Evolutionary conservation across 2,113 vertebrate genomes (phyloP).

Genomic region (Elanus axillaris): DNA sequence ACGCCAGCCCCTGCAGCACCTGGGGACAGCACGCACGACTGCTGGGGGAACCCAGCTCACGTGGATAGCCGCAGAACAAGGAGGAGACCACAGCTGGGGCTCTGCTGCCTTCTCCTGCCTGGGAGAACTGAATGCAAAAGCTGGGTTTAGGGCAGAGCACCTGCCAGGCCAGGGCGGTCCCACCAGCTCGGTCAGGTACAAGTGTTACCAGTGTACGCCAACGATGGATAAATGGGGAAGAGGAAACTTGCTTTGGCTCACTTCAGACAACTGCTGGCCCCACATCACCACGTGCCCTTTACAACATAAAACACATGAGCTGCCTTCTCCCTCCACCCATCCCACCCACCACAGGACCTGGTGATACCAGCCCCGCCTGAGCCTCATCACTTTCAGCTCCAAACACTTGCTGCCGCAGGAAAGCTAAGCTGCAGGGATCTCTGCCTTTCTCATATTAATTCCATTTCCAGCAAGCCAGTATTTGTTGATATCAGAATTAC

Average conservation of each 20-base stretch:
- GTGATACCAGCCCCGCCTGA: background rate
- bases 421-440: background rate
- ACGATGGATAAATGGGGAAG: background rate
- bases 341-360: background rate
- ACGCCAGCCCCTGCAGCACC: background rate
- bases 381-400: background rate
- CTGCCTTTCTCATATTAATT: background rate
- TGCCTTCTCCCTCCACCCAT: background rate
- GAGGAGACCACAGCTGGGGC: background rate
- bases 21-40: accelerated
- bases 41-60: background rate
- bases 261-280: too few relatives aligned
- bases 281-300: accelerated
- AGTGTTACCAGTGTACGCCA: background rate
- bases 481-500: background rate
- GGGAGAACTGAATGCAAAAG: background rate
- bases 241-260: background rate
- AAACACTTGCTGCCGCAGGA: accelerated
- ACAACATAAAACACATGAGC: background rate
- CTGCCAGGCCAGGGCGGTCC: background rate
- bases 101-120: background rate
- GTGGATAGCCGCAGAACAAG: accelerated
- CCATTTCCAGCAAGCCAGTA: background rate
- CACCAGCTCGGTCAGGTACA: background rate
- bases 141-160: background rate